Evolutionary conservation across 2,888 invertebrate genomes (phyloP), one percentile per base, ranked within the genome.

Genomic region (Schrankia costaestrigalis): DNA sequence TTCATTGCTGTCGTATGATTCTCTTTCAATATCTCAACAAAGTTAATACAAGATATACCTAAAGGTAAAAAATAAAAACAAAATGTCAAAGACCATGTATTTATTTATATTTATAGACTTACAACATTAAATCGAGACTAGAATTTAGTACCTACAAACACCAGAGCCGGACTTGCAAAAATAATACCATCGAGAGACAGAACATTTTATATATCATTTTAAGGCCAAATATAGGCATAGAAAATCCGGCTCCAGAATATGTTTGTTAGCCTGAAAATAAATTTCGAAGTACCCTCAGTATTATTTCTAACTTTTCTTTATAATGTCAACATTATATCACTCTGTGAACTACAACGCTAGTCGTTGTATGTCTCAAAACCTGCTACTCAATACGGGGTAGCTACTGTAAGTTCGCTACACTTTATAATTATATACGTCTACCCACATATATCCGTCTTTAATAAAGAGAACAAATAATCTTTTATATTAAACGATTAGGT

Each of bases 91-190:
- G 9, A 10, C 15, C 9, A 2, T 26, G 5, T 15, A 25, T 25
- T 12, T 6, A 24, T 13, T 14, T 5, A 29, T 21, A 18, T 29
- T 5, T 12, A 19, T 29, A 9, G 14, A 21, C 23, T 25, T n/a
- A 21, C 21, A 26, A 39, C 11, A 30, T 15, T 29, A 29, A 33
- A 22, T 30, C 15, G 21, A 32, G 32, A 30, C 39, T 30, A 39
- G 30, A 34, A 22, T 30, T 23, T 23, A 29, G 25, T 10, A 30
- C n/a, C 24, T 30, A 29, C n/a, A n/a, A n/a, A 33, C 13, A 19
- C 10, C 26, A 25, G 9, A 17, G 22, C 14, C 24, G 26, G 9
- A 21, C 21, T 3, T 21, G 9, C 1, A 12, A 11, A 26, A 12
- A 22, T 11, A 12, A 22, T 10, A 17, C 5, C 6, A n/a, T 21